Conservation (phyloP, 2,113 vertebrate genomes). For the Chaetorhynchus papuensis region DNA sequence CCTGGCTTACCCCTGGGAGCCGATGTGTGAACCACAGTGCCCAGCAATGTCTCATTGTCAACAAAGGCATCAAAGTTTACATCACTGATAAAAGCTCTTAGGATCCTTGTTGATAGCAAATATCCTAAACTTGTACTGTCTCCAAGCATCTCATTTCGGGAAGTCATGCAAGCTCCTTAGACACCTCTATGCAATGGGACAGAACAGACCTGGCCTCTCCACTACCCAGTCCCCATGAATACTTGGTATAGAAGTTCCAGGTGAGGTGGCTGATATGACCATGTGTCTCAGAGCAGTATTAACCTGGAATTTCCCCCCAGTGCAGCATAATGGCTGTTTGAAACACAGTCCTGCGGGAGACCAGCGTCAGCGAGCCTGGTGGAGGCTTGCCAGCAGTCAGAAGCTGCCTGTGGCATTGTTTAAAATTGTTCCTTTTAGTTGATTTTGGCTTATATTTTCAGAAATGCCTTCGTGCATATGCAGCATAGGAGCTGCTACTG, state of each 20-base stretch:
- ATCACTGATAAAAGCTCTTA: background rate
- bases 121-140: background rate
- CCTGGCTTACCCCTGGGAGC: background rate
- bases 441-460: background rate
- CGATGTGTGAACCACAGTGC: background rate
- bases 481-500: background rate
- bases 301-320: background rate
- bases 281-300: rapidly evolving
- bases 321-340: background rate
- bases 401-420: background rate
- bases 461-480: rapidly evolving
- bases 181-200: background rate
- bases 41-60: background rate
- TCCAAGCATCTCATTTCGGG: background rate
- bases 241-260: background rate
- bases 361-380: background rate
- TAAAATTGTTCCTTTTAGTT: background rate
- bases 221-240: no score
- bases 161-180: rapidly evolving
- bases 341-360: background rate
- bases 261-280: background rate
- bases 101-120: background rate
- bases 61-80: background rate
- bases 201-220: background rate
- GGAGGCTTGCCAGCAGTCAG: background rate